Conservation (phyloP, 2,113 vertebrate genomes). For the Porphyrio hochstetteri region DNA sequence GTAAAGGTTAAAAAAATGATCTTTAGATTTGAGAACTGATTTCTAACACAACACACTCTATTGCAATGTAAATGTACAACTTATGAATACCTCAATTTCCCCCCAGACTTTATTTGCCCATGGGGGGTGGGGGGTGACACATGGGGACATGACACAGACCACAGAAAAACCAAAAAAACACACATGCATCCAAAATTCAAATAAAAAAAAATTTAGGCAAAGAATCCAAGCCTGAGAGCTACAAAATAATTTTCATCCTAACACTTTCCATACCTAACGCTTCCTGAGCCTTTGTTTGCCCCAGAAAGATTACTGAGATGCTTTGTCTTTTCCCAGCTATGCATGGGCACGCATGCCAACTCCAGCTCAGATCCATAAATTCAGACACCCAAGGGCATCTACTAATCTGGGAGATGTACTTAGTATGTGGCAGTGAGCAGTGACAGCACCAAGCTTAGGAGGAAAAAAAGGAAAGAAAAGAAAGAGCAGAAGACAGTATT, state of each 20-base stretch:
- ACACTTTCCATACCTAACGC: not conserved
- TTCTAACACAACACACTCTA: not conserved
- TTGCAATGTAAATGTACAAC: not conserved
- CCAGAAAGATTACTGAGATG: not conserved
- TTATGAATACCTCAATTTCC: not conserved
- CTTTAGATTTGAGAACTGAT: not conserved
- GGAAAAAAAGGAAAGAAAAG: not conserved
- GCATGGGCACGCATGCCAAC: not conserved
- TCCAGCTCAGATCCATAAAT: not conserved
- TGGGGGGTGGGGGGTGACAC: too few species aligned
- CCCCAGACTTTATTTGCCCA: not conserved
- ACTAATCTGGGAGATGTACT: not conserved
- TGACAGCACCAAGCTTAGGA: not conserved
- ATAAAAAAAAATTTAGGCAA: not conserved
- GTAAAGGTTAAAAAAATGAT: not conserved
- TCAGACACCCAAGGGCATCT: not conserved
- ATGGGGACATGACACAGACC: too few species aligned
- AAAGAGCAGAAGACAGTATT: not conserved
- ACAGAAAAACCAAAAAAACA: not conserved
- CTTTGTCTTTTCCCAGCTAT: not conserved
- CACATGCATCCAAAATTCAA: not conserved
- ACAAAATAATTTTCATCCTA: not conserved
- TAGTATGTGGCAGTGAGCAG: fast-evolving
- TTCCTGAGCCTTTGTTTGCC: not conserved
- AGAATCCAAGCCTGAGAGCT: fast-evolving